Evolutionary conservation across 2,113 vertebrate genomes (phyloP).

Genomic region (Sinocyclocheilus grahami): DNA sequence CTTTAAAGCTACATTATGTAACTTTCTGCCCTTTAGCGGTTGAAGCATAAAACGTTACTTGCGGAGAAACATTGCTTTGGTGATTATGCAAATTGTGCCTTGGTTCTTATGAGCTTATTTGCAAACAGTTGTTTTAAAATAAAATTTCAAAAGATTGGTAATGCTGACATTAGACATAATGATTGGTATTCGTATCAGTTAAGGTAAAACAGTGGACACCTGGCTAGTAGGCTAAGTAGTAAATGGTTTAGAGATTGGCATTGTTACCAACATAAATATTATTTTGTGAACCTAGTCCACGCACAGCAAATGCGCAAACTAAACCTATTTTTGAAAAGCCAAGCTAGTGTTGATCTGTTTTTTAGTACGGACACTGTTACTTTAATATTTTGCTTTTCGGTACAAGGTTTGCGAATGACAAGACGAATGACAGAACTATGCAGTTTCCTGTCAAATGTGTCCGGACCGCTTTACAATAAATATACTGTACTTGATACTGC

Average conservation of each 20-base stretch:
- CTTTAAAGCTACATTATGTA: slow-evolving; percentile 17
- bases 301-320: background rate
- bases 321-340: background rate
- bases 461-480: background rate
- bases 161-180: background rate
- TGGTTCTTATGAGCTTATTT: background rate
- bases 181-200: background rate
- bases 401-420: background rate
- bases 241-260: background rate
- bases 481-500: too few relatives aligned
- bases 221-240: background rate
- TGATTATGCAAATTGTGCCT: too few relatives aligned
- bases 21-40: background rate
- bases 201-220: background rate
- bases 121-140: background rate
- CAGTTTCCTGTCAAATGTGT: too few relatives aligned
- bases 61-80: background rate
- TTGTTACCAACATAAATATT: background rate
- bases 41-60: background rate
- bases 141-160: background rate
- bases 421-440: too few relatives aligned
- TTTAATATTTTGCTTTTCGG: background rate
- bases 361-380: background rate
- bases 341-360: background rate
- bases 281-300: background rate